Percentiles rank a stretch among this genome's conserved stretches.
These are phyloP conservation scores for Eueides isabella DNA, from an alignment of 1,140 invertebrate genomes.

Conservation along the genomic window DNA sequence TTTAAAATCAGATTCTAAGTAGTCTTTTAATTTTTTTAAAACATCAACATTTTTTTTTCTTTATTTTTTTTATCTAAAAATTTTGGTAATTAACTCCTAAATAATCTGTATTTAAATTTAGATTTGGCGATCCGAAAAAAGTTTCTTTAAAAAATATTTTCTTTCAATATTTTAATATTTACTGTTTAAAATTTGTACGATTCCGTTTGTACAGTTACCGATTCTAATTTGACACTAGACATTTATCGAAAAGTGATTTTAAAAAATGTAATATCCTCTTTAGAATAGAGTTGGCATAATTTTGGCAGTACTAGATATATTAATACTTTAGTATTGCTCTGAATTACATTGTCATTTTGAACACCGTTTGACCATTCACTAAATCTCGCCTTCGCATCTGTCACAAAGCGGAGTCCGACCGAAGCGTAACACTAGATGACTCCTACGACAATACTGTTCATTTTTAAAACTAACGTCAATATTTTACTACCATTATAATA, in stretches of 20 bases:
- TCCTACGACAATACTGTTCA: slow-evolving; percentile 76
- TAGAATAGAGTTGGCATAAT: slow-evolving; percentile 79
- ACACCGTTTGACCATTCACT: slow-evolving; percentile 66
- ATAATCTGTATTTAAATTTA: slow-evolving; percentile 80
- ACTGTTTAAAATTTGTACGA: slow-evolving; percentile 82
- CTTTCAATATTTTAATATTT: slow-evolving; percentile 70
- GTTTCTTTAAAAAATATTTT: slow-evolving; percentile 80
- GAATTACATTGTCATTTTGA: slow-evolving; percentile 81
- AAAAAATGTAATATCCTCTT: slow-evolving; percentile 70
- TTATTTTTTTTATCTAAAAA: slow-evolving; percentile 66
- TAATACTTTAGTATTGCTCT: slow-evolving; percentile 82
- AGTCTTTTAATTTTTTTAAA: slow-evolving; percentile 76
- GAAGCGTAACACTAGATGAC: slow-evolving; percentile 64
- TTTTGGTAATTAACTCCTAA: slow-evolving; percentile 75
- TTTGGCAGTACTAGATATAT: slow-evolving; percentile 82
- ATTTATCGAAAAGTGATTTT: slow-evolving; percentile 73
- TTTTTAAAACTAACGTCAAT: slow-evolving; percentile 77
- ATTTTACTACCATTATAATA: slow-evolving; percentile 79
- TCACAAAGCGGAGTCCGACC: slow-evolving; percentile 62
- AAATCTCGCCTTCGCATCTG: slow-evolving; percentile 42
- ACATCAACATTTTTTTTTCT: slow-evolving; percentile 71
- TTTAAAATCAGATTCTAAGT: slow-evolving; percentile 78
- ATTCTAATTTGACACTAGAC: slow-evolving; percentile 82
- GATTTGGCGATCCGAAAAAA: slow-evolving; percentile 81
- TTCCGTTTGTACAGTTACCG: slow-evolving; percentile 80